Evolutionary conservation across 2,113 vertebrate genomes (phyloP).

Genomic region (Colistium nudipinnis): DNA sequence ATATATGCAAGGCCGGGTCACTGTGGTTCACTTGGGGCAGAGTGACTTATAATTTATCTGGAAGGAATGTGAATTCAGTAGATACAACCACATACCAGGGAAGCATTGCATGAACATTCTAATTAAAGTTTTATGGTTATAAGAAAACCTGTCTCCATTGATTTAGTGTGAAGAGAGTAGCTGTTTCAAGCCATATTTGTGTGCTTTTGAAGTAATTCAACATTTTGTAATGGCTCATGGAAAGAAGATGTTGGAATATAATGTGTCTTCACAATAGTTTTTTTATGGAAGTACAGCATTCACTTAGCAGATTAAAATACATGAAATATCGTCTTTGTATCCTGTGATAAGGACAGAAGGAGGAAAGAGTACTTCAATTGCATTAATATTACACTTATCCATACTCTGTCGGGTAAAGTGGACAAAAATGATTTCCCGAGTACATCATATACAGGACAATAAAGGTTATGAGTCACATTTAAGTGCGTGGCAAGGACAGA

Average conservation of each 20-base stretch:
- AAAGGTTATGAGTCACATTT: constrained; percentile 8
- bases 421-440: not conserved
- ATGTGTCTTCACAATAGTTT: too few relatives aligned
- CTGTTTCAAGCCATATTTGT: too few relatives aligned
- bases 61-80: constrained; percentile 1
- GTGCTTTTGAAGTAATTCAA: not conserved
- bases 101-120: not conserved
- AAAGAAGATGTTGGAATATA: not conserved
- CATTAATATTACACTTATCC: too few relatives aligned
- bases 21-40: not conserved
- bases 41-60: constrained; percentile 17
- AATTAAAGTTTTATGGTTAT: not conserved
- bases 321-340: too few relatives aligned
- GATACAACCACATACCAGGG: not conserved
- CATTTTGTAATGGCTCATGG: not conserved
- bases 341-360: not conserved
- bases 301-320: not conserved
- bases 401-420: too few relatives aligned
- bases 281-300: not conserved
- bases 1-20: constrained; percentile 11
- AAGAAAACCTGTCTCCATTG: not conserved
- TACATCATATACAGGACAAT: not conserved
- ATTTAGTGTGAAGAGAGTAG: not conserved
- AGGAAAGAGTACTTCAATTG: not conserved
- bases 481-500: not conserved